Base-by-base conservation (phyloP, 2,888 invertebrate genomes). In the Alcis repandata region DNA sequence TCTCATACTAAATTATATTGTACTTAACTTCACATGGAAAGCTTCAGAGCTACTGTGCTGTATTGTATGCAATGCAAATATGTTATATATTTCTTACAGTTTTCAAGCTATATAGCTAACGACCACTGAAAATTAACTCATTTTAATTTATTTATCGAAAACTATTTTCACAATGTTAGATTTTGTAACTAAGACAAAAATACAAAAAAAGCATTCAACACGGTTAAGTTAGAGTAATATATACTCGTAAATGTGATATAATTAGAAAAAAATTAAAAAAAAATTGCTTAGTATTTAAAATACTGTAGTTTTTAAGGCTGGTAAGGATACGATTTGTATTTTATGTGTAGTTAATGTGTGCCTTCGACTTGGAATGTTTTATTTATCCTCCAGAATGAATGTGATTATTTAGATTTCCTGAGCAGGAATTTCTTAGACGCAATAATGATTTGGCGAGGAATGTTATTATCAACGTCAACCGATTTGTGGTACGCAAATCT, bases 181-280 rank as follows among this genome's bases (percentile, higher is more conserved):
- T 84, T 84, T 84, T 79, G 73, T 80, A 80, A 76, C 75, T 77
- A 80, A 80, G 64, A 74, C 48, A 69, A 76, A 76, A 79, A 80
- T 80, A 78, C 74, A 79, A 75, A 82, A 87, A 22, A 38, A 0
- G 79, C 82, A 84, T 85, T 87, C 81, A 80, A 74, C 83, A 83
- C 79, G 76, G 17, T 79, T 68, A 74, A 79, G 74, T 71, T 92
- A 90, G 86, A 78, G 79, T 85, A 84, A 85, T 83, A 86, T 84
- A 89, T 91, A 91, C 91, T 90, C 90, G 79, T 89, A 85, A 87
- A 91, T 91, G 91, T 92, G 91, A 92, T 91, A 89, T 88, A 86
- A 57, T 32, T 61, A 60, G 56, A 61, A 65, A 65, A 65, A 60
- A 65, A 57, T 45, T 49, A 41, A 65, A 65, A 65, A 64, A 60